Base-by-base conservation (phyloP, 2,113 vertebrate genomes). In the Oncorhynchus keta region DNA sequence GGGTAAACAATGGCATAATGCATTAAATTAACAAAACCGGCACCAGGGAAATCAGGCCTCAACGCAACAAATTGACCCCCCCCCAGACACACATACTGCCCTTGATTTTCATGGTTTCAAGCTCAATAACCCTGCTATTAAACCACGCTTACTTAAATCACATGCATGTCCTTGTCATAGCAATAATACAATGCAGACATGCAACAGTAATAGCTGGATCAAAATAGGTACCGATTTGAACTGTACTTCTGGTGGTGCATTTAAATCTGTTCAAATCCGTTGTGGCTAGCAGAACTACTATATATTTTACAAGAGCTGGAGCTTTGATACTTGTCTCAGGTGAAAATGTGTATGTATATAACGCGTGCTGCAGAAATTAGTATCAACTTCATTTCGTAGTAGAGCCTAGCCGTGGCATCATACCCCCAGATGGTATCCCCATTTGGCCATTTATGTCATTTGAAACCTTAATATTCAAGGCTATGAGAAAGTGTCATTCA, bases 31-130 rank as follows among this genome's bases (percentile, higher is more conserved):
- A 84, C 86, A 87, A 80, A 79, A 77, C 13, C 55, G 76, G 73
- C 91, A 78, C 88, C 62, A 32, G 89, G 90, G 90, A 92, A 91
- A 92, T 91, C 88, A 92, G 81, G 80, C 81, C 76, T 79, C 73
- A 77, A 75, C 72, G 80, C 86, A 81, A 87, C 88, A 90, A 90
- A 91, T 84, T 82, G 73, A 68, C 14, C 51, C 67, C 3, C 14
- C 51, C 67, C 3, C 14, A 6, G 62, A 72, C 39, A 45, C 39
- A 55, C 39, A 55, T 71, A 75, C 73, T 64, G 72, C 35, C 67
- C 2, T 12, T 83, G 75, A 80, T 86, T 84, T 89, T 87, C 84
- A 89, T 83, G 84, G 79, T 88, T 86, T 89, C 77, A 81, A 82
- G 83, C 80, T 85, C 80, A 78, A 81, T 86, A 87, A 81, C 59